Percentiles rank a stretch among this genome's conserved stretches.
Evolutionary conservation across 1,140 invertebrate species (phyloP).

Genomic region (Philopotamus ludificatus): DNA sequence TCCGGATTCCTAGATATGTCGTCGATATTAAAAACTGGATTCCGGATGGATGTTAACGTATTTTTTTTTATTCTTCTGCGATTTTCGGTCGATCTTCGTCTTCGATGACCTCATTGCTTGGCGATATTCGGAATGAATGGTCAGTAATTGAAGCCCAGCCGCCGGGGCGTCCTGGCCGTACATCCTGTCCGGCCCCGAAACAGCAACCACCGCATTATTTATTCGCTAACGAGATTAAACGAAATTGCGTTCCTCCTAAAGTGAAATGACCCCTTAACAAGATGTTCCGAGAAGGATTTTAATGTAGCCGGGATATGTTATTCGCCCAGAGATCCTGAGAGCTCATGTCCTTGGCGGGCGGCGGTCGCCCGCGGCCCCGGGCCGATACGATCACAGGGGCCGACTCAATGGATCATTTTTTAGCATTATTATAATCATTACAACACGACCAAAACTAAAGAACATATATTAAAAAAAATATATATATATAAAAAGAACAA

Average conservation of each 20-base stretch:
- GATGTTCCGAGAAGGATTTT: constrained; percentile 41
- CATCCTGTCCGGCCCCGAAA: constrained; percentile 35
- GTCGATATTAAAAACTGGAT: neutral
- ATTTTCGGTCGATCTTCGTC: too few relatives aligned
- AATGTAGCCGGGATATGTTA: constrained; percentile 18
- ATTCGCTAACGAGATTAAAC: constrained; percentile 42
- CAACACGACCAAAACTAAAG: neutral
- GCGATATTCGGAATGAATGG: constrained; percentile 9
- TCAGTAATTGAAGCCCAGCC: constrained; percentile 25
- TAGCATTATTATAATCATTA: neutral
- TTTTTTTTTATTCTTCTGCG: too few relatives aligned
- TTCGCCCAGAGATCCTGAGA: neutral
- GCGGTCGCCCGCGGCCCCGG: neutral
- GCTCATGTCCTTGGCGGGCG: neutral
- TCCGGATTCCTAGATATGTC: neutral
- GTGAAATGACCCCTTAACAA: constrained; percentile 42
- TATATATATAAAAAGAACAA: neutral
- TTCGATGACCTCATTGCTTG: constrained; percentile 22
- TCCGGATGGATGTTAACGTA: neutral
- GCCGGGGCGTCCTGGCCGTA: constrained; percentile 9
- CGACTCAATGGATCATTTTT: neutral
- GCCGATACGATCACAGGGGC: neutral
- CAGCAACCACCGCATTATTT: constrained; percentile 29
- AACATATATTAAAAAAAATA: too few relatives aligned
- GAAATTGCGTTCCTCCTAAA: constrained; percentile 40